Evolutionary conservation across 53 echinoderm and acorn worm species (phyloP).

Genomic region (Holothuria leucospilota): DNA sequence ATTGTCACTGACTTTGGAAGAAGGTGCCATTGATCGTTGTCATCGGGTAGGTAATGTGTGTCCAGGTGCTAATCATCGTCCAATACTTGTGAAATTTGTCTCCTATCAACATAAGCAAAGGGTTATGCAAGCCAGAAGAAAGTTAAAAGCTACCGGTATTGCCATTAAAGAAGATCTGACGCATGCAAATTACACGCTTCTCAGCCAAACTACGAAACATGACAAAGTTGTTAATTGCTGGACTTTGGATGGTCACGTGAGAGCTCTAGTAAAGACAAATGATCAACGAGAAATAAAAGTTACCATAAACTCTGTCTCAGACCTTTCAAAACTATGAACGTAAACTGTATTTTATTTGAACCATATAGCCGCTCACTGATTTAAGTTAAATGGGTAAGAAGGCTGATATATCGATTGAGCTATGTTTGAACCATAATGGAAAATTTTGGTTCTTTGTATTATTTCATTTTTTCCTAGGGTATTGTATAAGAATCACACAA

Average conservation of each 20-base stretch:
- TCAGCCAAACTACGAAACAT: background rate
- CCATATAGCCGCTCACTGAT: too few species aligned
- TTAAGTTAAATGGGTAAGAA: too few species aligned
- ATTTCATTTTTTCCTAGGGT: too few species aligned
- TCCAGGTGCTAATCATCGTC: slow-evolving; percentile 8
- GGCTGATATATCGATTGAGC: too few species aligned
- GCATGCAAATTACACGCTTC: background rate
- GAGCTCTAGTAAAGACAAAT: background rate
- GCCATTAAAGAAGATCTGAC: background rate
- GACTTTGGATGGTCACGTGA: background rate
- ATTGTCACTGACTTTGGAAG: background rate
- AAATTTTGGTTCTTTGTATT: too few species aligned
- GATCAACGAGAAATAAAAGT: background rate
- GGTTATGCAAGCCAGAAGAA: background rate
- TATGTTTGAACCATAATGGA: too few species aligned
- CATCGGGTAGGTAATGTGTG: background rate
- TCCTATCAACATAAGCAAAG: slow-evolving; percentile 27
- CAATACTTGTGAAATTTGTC: background rate
- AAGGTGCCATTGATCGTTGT: slow-evolving; percentile 17
- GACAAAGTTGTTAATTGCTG: background rate
- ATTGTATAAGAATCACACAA: too few species aligned
- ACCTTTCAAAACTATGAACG: background rate
- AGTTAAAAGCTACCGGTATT: background rate
- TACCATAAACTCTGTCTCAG: background rate
- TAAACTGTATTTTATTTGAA: too few species aligned